Base-by-base conservation (phyloP, 1,140 invertebrate genomes). In the Dendroctonus ponderosae region DNA sequence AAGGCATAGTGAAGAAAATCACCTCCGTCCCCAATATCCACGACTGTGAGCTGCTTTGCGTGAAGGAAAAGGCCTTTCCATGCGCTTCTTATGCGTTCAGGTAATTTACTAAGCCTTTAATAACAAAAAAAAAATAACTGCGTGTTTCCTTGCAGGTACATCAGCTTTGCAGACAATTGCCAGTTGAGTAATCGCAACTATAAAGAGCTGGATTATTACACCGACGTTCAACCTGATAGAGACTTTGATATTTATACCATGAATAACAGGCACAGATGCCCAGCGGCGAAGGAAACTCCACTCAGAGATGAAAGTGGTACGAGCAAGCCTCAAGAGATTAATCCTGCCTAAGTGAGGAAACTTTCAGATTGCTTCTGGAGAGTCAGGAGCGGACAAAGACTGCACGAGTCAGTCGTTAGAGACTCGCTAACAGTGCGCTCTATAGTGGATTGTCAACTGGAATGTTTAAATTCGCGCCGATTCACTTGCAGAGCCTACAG, bases 401-500 rank as follows among this genome's bases (percentile, higher is more conserved):
- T 92, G 52, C 83, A 85, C 40, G 81, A 84, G 11, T 77, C 80
- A 0, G 82, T 89, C 2, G 83, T 86, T 0, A 82, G 84, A 40
- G 85, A 87, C 38, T 85, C 87, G 0, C 74, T 89, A 0, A 85
- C 82, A 0, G 87, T 87, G 3, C 80, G 86, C 3, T 86, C 86
- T 3, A 81, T 91, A 4, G 89, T 88, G 0, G 88, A 91, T 26
- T 92, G 90, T 71, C 88, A 92, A 75, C 79, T 86, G 9, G 87
- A 89, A 69, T 92, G 90, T 68, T 84, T 90, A 5, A 79, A 82
- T 48, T 82, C 86, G 0, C 79, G 80, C 1, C 83, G 84, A 46
- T 92, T 91, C 78, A 87, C 88, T 11, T 92, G 91, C 70, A 82
- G 89, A 58, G 87, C 88, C 42, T 91, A 91, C 70, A 89, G 89